phyloP scores from a whole-genome alignment of 2,797 vertebrate species.

The Setipinna tenuifilis region DNA sequence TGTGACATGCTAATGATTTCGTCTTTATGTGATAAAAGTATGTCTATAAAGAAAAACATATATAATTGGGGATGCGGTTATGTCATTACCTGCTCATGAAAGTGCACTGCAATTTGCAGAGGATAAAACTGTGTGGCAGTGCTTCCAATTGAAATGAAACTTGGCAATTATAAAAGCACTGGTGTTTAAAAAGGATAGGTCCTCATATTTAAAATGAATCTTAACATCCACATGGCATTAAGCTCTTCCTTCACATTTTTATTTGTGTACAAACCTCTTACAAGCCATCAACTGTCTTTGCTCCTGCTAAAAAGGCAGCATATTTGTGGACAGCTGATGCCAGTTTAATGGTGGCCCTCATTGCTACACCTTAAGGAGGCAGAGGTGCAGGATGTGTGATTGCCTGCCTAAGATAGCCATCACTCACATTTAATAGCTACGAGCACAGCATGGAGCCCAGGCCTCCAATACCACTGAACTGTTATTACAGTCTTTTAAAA shows the following conservation, averaged over 20 bases:
- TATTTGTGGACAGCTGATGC: slow-evolving; percentile 14
- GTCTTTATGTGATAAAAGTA: neutral
- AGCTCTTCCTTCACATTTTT: neutral
- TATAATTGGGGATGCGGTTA: neutral
- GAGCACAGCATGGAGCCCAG: neutral
- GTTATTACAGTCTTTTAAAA: slow-evolving; percentile 8
- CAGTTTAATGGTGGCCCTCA: slow-evolving; percentile 11
- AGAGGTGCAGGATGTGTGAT: neutral
- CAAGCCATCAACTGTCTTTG: neutral
- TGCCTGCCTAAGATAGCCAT: neutral
- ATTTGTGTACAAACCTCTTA: neutral
- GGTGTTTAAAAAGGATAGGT: neutral
- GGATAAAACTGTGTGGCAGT: neutral
- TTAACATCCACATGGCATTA: neutral
- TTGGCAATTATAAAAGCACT: neutral
- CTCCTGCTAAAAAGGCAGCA: neutral
- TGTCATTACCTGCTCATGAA: neutral
- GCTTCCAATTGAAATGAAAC: neutral
- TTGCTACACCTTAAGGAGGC: neutral
- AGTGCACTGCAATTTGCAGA: neutral
- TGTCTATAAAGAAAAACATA: neutral
- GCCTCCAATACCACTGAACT: neutral
- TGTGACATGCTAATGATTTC: neutral
- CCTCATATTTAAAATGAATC: neutral
- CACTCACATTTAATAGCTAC: slow-evolving; percentile 11